Evolutionary conservation across 2,888 invertebrate species (phyloP).

Genomic region (Anthophora plumipes): DNA sequence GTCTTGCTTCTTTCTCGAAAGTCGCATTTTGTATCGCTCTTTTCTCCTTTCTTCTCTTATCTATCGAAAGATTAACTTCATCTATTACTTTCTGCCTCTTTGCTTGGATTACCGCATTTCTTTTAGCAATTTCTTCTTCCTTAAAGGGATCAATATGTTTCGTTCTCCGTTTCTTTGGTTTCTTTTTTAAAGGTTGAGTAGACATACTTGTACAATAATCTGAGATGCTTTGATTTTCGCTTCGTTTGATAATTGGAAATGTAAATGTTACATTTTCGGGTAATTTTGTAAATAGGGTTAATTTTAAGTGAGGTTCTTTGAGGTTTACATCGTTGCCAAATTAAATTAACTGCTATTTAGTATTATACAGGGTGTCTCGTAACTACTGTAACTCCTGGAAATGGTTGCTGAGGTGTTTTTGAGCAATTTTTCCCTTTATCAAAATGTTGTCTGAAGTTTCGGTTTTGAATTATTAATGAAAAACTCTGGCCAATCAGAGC

Average conservation of each 20-base stretch:
- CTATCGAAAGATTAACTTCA: conserved; percentile 46
- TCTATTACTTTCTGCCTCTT: conserved; percentile 55
- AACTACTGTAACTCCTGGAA: no score
- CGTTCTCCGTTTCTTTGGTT: conserved; percentile 29
- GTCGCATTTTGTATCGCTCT: conserved; percentile 34
- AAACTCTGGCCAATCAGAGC: no score
- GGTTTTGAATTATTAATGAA: no score
- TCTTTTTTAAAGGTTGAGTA: conserved; percentile 9
- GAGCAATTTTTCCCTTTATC: no score
- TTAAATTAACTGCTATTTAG: conserved; percentile 15
- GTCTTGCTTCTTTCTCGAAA: conserved; percentile 54
- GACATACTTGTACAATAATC: conserved; percentile 7
- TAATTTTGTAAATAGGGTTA: neutral
- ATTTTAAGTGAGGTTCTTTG: neutral
- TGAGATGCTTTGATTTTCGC: neutral
- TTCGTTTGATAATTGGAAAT: neutral
- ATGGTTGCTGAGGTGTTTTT: no score
- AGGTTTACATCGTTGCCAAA: no score
- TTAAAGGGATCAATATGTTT: conserved; percentile 17
- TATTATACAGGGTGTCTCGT: no score
- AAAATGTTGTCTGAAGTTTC: no score
- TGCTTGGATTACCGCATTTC: conserved; percentile 38
- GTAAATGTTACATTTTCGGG: conserved; percentile 7
- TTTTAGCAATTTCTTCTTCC: conserved; percentile 36
- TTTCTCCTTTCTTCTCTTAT: conserved; percentile 35